Base-by-base conservation (phyloP, 1,140 invertebrate species). In the Drosophila pachea region DNA sequence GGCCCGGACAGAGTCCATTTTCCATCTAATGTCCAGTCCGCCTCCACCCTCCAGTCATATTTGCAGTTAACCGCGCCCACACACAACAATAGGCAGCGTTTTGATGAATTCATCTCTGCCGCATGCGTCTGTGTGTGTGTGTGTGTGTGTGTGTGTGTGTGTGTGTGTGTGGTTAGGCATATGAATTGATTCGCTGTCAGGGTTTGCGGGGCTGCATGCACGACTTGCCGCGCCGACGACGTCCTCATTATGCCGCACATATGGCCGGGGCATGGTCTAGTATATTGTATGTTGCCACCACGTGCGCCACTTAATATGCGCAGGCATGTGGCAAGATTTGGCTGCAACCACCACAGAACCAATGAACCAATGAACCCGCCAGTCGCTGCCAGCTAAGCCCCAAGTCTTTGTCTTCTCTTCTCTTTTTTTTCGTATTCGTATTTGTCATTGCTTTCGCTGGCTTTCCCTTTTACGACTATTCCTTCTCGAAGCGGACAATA, bases 151-250 rank as follows among this genome's bases (percentile, higher is more conserved):
- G 36, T 12, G 53, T 36, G 42, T 32, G 58, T n/a, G 31, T 1
- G n/a, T 54, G 31, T 53, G 38, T 7, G 32, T 33, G 33, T 40
- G 31, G 32, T 42, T 29, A 11, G 73, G 73, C 82, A 86, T 86
- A 81, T 86, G 81, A 86, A 86, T 86, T 86, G 81, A 86, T 86
- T 86, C 77, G 82, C 70, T 86, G 81, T 86, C 81, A 81, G 68
- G 58, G 35, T 60, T 22, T 22, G 50, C 29, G 64, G 47, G 56
- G 67, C 55, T 84, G 73, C 73, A 83, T 83, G 79, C 79, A 83
- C 79, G 79, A 83, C 73, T 83, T 86, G 79, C 62, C 73, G 61
- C 73, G 61, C 22, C 22, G 22, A 42, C 56, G 55, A 68, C 60
- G 60, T 84, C 65, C 78, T 79, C 79, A 83, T 83, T 83, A 83